These are phyloP conservation scores for Macrotrachela quadricornifera DNA, from an alignment of 1,140 invertebrate genomes.

Conservation along the genomic window DNA sequence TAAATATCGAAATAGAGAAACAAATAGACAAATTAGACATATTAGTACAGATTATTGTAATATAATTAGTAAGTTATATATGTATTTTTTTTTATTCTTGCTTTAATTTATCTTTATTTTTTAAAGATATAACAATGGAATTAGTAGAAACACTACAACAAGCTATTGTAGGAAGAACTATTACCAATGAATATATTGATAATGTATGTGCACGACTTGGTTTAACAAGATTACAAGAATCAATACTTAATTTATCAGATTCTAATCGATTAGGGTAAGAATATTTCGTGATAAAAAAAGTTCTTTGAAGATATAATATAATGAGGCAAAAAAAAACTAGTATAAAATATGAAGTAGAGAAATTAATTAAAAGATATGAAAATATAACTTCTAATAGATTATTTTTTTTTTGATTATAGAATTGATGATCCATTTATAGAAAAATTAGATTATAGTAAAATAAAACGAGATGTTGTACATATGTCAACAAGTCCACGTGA, in stretches of 20 bases:
- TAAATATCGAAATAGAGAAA: constrained; percentile 6
- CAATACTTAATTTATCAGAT: too few relatives aligned
- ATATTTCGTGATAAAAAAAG: too few relatives aligned
- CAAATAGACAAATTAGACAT: constrained; percentile 3
- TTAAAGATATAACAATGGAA: constrained; percentile 38
- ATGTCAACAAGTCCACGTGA: constrained; percentile 17
- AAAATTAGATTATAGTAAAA: constrained; percentile 35
- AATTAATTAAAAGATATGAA: too few relatives aligned
- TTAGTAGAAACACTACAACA: constrained; percentile 38
- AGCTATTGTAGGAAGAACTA: constrained; percentile 36
- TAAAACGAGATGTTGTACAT: constrained; percentile 35
- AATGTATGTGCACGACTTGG: constrained; percentile 24
- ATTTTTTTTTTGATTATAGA: too few relatives aligned
- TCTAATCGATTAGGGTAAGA: too few relatives aligned
- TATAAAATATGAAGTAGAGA: too few relatives aligned
- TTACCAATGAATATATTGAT: constrained; percentile 29
- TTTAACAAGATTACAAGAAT: constrained; percentile 15
- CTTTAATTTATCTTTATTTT: constrained; percentile 11
- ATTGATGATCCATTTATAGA: constrained; percentile 2
- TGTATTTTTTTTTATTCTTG: constrained; percentile 15
- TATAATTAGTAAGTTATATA: constrained; percentile 2
- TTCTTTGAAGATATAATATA: too few relatives aligned
- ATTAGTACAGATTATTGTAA: background rate
- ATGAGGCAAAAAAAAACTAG: too few relatives aligned
- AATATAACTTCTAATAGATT: too few relatives aligned